Evolutionary conservation across 2,797 vertebrate species (phyloP).

Genomic region (Parotocinclus haroldoi): DNA sequence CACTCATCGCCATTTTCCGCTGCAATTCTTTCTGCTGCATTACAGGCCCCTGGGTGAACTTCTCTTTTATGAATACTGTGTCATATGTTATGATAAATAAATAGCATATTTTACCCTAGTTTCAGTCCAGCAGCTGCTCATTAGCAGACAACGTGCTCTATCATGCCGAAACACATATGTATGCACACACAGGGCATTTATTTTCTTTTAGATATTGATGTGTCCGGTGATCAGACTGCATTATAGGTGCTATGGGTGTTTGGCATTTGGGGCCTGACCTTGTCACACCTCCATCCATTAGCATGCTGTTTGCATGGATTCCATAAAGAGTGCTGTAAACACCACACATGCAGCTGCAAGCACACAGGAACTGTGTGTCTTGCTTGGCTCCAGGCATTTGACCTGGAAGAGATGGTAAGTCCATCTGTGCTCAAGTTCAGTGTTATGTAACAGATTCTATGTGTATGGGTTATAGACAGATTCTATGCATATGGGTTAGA

Average conservation of each 20-base stretch:
- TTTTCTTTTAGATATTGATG: slow-evolving; percentile 25
- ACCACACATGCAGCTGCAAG: neutral
- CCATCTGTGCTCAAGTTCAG: slow-evolving; percentile 8
- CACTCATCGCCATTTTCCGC: slow-evolving; percentile 28
- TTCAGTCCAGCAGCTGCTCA: slow-evolving; percentile 38
- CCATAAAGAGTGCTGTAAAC: neutral
- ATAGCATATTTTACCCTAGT: slow-evolving; percentile 68
- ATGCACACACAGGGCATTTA: slow-evolving; percentile 19
- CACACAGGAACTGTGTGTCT: neutral
- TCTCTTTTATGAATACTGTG: slow-evolving; percentile 70
- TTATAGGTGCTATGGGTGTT: slow-evolving; percentile 14
- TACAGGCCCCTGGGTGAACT: slow-evolving; percentile 62
- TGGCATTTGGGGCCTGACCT: slow-evolving; percentile 2
- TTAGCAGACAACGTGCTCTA: slow-evolving; percentile 35
- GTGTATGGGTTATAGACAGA: neutral
- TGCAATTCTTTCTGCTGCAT: slow-evolving; percentile 43
- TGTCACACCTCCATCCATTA: slow-evolving; percentile 13
- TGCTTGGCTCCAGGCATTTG: neutral
- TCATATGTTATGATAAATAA: slow-evolving; percentile 70
- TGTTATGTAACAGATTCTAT: slow-evolving; percentile 2
- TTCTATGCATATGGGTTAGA: neutral
- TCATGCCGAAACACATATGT: slow-evolving; percentile 28
- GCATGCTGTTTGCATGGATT: slow-evolving; percentile 12
- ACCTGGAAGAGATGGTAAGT: neutral
- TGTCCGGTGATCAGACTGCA: slow-evolving; percentile 23